Evolutionary conservation across 2,113 vertebrate species (phyloP), one percentile per base, ranked within the genome.

Genomic region (Clarias magur): DNA sequence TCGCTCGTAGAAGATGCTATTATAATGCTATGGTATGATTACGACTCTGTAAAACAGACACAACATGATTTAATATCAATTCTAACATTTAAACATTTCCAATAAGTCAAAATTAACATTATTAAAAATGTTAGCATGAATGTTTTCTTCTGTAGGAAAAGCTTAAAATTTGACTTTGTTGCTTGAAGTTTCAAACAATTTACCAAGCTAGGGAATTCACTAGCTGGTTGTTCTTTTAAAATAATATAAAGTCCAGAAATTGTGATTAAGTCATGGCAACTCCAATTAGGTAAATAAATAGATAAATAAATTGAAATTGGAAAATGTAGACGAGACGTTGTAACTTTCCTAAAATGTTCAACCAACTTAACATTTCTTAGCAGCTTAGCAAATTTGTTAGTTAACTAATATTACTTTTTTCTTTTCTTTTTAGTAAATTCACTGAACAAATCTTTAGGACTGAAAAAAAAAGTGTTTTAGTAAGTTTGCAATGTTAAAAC

Each of bases 21-120:
- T 85, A 60, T 82, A 53, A 68, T 82, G 84, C 48, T 48, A 86
- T 75, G 79, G 73, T 82, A 82, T 30, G 34, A 62, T 85, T 27
- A 67, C 11, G 27, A 34, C 30, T 34, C 34, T 34, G 15, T 13
- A 30, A 16, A 68, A 30, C 13, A 17, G 15, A 16, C 27, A 30
- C 27, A 30, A 30, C 4, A 0, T 10, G 8, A 21, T 48, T 23
- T 48, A 12, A 73, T 73, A 48, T 23, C 1, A 2, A 10, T 42
- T 73, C 72, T 3, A 73, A 48, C 38, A 7, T 23, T 73, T 73
- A 23, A 73, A 42, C 21, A 0, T 21, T 48, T 73, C 19, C 17
- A 4, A 5, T 73, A 10, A 73, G 38, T 1, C 3, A 23, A 13
- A 21, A 42, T 15, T 0, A 42, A 23, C 30, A 15, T 9, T 19